Evolutionary conservation across 2,888 invertebrate genomes (phyloP), one percentile per base, ranked within the genome.

Genomic region (Nomada ruficornis): DNA sequence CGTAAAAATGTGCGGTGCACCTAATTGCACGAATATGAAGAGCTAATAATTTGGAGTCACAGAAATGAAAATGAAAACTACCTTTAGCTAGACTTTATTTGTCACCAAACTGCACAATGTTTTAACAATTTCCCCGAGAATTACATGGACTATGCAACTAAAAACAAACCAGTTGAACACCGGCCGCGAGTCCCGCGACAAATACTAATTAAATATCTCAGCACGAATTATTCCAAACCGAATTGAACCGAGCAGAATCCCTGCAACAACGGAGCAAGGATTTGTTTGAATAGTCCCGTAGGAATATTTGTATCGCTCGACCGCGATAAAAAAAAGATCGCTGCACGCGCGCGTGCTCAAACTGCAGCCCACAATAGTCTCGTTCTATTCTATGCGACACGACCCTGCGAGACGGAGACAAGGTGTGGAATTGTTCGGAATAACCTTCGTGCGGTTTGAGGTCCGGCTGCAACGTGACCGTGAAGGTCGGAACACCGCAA

Each of bases 401-500:
- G 77, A 69, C 63, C 74, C 75, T 64, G 55, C 29, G 42, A 52
- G 60, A 26, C 59, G 47, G 57, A 59, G 77, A 71, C 83, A 80
- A 77, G 69, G 71, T 77, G 63, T 83, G 77, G 75, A 84, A 84
- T 84, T 77, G 82, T 77, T 74, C 73, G 82, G 76, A 73, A 78
- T 80, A 79, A 84, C 72, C 77, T 86, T 86, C 77, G 86, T 85
- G 84, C 82, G 82, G 86, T 85, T 84, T 84, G 81, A 85, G 86
- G 84, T 85, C 81, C 82, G 84, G 83, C 75, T 86, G 79, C 83
- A 80, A 83, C 82, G 76, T 86, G 85, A 87, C 80, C 87, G 81
- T 83, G 87, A 88, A 88, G 87, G 86, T 88, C 86, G 87, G 73
- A 82, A 82, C 77, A 82, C 84, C 83, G 87, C 83, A 87, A 84